Evolutionary conservation across 2,888 invertebrate genomes (phyloP).

Genomic region (Chrysomela aeneicollis): DNA sequence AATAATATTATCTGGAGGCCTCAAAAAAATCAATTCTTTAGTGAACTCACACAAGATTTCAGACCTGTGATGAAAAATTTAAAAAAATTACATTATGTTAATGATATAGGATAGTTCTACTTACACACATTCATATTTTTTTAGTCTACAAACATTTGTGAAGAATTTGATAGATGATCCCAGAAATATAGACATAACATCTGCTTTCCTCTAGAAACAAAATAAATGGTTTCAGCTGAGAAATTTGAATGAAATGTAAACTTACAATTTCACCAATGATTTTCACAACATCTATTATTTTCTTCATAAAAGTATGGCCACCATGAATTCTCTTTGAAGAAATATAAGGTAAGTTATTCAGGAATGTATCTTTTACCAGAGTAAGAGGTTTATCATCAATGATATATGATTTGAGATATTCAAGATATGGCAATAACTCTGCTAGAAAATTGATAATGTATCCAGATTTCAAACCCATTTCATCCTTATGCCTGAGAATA

Average conservation of each 20-base stretch:
- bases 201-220: slow-evolving; percentile 45
- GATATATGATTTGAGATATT: slow-evolving; percentile 40
- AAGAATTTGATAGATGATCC: slow-evolving; percentile 42
- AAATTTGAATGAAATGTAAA: slow-evolving; percentile 3
- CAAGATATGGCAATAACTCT: slow-evolving; percentile 44
- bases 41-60: slow-evolving; percentile 39
- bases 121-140: slow-evolving; percentile 37
- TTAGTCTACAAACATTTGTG: slow-evolving; percentile 38
- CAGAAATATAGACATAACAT: slow-evolving; percentile 43
- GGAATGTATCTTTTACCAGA: slow-evolving; percentile 19
- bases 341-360: slow-evolving; percentile 22
- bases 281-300: slow-evolving; percentile 39
- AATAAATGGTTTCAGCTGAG: neutral
- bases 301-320: slow-evolving; percentile 39
- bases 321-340: slow-evolving; percentile 25
- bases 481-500: slow-evolving; percentile 33
- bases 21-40: slow-evolving; percentile 43
- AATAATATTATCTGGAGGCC: slow-evolving; percentile 40
- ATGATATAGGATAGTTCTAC: slow-evolving; percentile 17
- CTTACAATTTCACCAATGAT: slow-evolving; percentile 50
- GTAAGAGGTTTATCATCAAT: slow-evolving; percentile 22
- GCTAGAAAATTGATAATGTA: slow-evolving; percentile 48
- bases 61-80: slow-evolving; percentile 30
- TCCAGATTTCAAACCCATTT: slow-evolving; percentile 51
- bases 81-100: slow-evolving; percentile 5